Base-by-base conservation (phyloP, 2,797 vertebrate species). In the Perodicticus potto region DNA sequence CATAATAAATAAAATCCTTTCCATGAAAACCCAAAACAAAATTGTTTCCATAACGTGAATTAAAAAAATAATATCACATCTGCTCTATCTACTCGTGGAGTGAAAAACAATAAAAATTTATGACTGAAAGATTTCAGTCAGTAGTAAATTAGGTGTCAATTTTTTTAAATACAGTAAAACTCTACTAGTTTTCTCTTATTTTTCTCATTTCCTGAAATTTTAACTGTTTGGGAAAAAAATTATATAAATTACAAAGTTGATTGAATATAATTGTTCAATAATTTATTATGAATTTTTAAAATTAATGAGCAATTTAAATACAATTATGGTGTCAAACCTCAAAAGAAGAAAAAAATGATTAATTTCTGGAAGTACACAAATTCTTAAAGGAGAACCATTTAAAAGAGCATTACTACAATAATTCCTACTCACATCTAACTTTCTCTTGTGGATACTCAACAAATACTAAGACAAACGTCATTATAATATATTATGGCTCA, bases 21-120 rank as follows among this genome's bases (percentile, higher is more conserved):
- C 67, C 43, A 69, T 61, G 61, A 88, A 88, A 55, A 19, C 5
- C 8, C 49, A 65, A 94, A 90, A 22, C 37, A 87, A 86, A 89
- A 27, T 23, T 27, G 25, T 93, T 32, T 17, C 20, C 9, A 49
- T 83, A 91, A 61, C 43, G 16, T 59, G 17, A 86, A 95, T 84
- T 92, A 86, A 89, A 94, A 70, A 96, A 96, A 83, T 78, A 96
- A 92, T 95, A 94, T 63, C 23, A 34, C 23, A 94, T 77, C 81
- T 92, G 34, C 7, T 88, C 10, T 95, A 81, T 73, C 76, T 76
- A 90, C 32, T 90, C 70, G 80, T 86, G 49, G 53, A 83, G 57
- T 93, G 43, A 70, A 96, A 91, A 93, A 49, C 40, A 74, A 92
- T 40, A 89, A 82, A 93, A 92, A 65, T 34, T 85, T 45, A 57